Percentiles rank a stretch among this genome's conserved stretches.
These are phyloP conservation scores for Drepanosiphum platanoidis DNA, from an alignment of 2,888 invertebrate genomes.

Conservation along the genomic window DNA sequence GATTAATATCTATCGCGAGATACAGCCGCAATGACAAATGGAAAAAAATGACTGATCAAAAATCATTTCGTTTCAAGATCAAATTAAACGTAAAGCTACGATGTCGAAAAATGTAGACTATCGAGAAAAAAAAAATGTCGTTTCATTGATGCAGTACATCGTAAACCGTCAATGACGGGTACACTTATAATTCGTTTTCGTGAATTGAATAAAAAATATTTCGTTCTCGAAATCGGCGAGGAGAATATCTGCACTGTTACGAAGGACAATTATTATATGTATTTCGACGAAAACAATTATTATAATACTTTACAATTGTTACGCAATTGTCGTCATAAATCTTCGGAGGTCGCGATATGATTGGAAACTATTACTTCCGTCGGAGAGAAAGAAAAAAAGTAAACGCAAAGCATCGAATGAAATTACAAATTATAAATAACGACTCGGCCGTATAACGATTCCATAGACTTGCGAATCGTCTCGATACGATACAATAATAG, in stretches of 20 bases:
- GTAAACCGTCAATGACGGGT: neutral
- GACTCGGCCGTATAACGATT: neutral
- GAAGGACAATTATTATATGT: neutral
- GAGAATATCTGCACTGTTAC: neutral
- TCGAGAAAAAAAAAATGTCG: too few relatives aligned
- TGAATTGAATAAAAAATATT: neutral
- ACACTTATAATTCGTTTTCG: neutral
- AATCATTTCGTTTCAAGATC: too few relatives aligned
- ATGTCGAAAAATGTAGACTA: too few relatives aligned
- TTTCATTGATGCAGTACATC: too few relatives aligned
- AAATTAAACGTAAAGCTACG: too few relatives aligned
- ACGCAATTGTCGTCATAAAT: neutral
- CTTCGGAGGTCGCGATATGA: neutral
- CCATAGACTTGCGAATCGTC: neutral
- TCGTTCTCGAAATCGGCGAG: neutral
- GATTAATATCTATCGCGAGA: too few relatives aligned
- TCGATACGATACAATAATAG: neutral
- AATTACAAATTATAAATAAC: neutral
- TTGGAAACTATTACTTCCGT: neutral
- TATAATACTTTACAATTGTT: too few relatives aligned
- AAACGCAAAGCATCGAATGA: neutral
- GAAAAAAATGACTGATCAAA: too few relatives aligned
- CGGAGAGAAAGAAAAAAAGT: neutral
- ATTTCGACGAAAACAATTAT: too few relatives aligned
- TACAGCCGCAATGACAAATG: too few relatives aligned